Evolutionary conservation across 1,140 invertebrate genomes (phyloP).

Genomic region (Dysdera silvatica): DNA sequence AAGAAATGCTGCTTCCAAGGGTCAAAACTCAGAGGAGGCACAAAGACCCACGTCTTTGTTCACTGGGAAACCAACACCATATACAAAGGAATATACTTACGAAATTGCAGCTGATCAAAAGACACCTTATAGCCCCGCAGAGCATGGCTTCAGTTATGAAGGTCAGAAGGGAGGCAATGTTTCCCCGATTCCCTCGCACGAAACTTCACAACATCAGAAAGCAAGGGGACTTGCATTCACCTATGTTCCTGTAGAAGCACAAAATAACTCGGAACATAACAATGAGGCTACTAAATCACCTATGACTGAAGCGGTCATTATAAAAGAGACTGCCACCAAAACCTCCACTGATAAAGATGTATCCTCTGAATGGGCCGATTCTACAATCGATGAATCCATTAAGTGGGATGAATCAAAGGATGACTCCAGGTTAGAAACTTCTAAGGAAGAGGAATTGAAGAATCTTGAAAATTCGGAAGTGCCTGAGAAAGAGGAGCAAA

Average conservation of each 20-base stretch:
- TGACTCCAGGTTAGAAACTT: no score
- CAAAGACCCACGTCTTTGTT: constrained; percentile 25
- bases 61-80: constrained; percentile 27
- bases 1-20: neutral
- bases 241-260: constrained; percentile 29
- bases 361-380: constrained; percentile 22
- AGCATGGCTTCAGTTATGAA: constrained; percentile 33
- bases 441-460: constrained; percentile 21
- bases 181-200: constrained; percentile 17
- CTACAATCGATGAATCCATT: constrained; percentile 23
- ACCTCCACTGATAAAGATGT: constrained; percentile 8
- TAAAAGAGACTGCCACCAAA: no score
- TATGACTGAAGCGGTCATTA: neutral
- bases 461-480: constrained; percentile 26
- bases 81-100: constrained; percentile 34
- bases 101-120: constrained; percentile 20
- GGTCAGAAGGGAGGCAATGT: constrained; percentile 17
- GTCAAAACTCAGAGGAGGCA: neutral
- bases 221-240: constrained; percentile 35
- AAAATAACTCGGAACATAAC: neutral
- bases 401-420: constrained; percentile 30
- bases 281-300: constrained; percentile 8
- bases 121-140: constrained; percentile 23
- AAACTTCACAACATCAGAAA: constrained; percentile 11
- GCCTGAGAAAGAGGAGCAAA: constrained; percentile 6